phyloP scores from a whole-genome alignment of 1,140 invertebrate species.

The Lutraria rhynchaena region DNA sequence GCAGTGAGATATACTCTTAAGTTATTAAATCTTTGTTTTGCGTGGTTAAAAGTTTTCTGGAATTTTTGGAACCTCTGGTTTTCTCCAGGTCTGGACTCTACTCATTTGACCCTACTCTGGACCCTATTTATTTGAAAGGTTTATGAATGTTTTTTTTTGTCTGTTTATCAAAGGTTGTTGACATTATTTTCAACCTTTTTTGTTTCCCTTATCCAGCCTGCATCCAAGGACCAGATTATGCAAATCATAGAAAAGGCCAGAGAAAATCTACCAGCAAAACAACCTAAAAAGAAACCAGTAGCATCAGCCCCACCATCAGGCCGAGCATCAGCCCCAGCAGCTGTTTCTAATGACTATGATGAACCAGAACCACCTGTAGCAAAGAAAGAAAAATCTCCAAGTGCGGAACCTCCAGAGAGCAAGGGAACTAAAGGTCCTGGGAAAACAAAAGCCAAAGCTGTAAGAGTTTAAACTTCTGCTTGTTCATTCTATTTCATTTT shows the following conservation, averaged over 20 bases:
- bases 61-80: too few relatives aligned
- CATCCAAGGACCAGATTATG: slow-evolving; percentile 91
- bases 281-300: slow-evolving; percentile 69
- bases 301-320: slow-evolving; percentile 56
- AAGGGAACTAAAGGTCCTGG: slow-evolving; percentile 63
- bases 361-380: slow-evolving; percentile 53
- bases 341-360: slow-evolving; percentile 64
- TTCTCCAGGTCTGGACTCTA: too few relatives aligned
- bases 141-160: not conserved
- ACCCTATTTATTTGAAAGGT: not conserved
- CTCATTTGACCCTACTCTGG: not conserved
- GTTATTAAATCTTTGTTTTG: too few relatives aligned
- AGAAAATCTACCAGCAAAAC: slow-evolving; percentile 91
- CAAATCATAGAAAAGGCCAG: slow-evolving; percentile 92
- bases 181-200: not conserved
- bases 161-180: not conserved
- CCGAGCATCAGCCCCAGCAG: slow-evolving; percentile 17
- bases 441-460: slow-evolving; percentile 59
- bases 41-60: not conserved
- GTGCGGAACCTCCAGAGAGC: slow-evolving; percentile 57
- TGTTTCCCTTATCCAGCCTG: slow-evolving; percentile 84
- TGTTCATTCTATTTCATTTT: too few relatives aligned
- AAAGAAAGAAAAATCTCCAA: slow-evolving; percentile 54
- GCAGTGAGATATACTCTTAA: too few relatives aligned
- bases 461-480: too few relatives aligned